Evolutionary conservation across 2,113 vertebrate genomes (phyloP).

Genomic region (Ophiodon elongatus): DNA sequence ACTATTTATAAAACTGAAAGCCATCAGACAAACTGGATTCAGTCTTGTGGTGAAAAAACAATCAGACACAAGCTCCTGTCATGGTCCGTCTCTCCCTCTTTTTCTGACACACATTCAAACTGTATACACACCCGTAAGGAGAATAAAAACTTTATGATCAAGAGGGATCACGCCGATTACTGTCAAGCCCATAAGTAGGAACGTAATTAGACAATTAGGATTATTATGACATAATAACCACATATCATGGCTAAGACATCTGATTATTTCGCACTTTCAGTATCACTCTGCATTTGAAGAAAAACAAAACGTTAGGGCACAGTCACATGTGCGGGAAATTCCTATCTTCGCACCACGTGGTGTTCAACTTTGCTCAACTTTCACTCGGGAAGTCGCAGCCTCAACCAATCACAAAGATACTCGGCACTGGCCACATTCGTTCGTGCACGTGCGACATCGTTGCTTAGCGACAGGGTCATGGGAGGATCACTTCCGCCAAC

Average conservation of each 20-base stretch:
- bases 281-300: too few species aligned
- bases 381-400: too few species aligned
- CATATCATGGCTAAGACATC: background rate
- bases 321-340: too few species aligned
- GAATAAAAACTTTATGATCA: background rate
- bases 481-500: too few species aligned
- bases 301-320: too few species aligned
- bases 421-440: too few species aligned
- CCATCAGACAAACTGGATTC: slow-evolving; percentile 17
- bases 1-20: slow-evolving; percentile 39
- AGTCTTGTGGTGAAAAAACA: slow-evolving; percentile 32
- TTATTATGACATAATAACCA: background rate
- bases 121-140: background rate
- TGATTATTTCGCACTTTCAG: background rate
- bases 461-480: too few species aligned
- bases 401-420: too few species aligned
- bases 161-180: background rate
- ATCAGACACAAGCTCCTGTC: slow-evolving; percentile 20
- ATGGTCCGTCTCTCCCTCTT: background rate
- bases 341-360: too few species aligned
- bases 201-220: background rate
- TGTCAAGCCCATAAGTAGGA: background rate
- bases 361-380: too few species aligned
- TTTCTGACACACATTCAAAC: background rate
- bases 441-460: too few species aligned